phyloP scores from a whole-genome alignment of 2,113 vertebrate genomes.

The Pyrgilauda ruficollis region DNA sequence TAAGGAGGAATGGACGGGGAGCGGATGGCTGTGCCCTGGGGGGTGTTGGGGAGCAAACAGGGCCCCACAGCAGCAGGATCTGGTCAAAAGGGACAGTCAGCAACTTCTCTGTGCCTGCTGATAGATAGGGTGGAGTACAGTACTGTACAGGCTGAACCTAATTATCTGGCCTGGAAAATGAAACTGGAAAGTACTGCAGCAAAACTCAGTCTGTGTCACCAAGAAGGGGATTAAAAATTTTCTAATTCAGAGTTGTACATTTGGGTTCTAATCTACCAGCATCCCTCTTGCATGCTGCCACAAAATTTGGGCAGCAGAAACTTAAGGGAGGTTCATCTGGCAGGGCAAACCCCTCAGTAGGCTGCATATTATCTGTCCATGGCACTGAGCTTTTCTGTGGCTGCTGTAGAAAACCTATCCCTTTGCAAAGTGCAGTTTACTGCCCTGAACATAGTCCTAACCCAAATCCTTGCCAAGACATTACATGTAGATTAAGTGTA shows the following conservation, averaged over 20 bases:
- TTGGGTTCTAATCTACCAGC: neutral
- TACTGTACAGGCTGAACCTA: neutral
- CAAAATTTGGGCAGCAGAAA: neutral
- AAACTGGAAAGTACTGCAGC: neutral
- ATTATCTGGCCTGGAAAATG: neutral
- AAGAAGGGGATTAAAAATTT: neutral
- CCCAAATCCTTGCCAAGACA: neutral
- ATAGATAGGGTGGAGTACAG: neutral
- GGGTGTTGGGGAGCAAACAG: neutral
- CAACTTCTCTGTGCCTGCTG: neutral
- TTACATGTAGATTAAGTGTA: neutral
- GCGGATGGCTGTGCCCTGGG: rapidly evolving
- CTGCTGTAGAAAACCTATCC: neutral
- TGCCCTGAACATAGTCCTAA: neutral
- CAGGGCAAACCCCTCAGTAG: neutral
- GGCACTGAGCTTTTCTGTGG: neutral
- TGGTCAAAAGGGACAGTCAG: neutral
- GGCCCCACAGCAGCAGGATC: neutral
- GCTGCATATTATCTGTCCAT: neutral
- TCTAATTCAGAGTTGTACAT: neutral
- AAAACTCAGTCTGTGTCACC: neutral
- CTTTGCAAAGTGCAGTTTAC: neutral
- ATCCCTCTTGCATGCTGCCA: neutral
- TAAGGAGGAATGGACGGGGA: rapidly evolving
- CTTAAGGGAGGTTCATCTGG: neutral